Percentiles rank a stretch among this genome's conserved stretches.
Conservation (phyloP, 2,797 vertebrate species). For the Masticophis lateralis region DNA sequence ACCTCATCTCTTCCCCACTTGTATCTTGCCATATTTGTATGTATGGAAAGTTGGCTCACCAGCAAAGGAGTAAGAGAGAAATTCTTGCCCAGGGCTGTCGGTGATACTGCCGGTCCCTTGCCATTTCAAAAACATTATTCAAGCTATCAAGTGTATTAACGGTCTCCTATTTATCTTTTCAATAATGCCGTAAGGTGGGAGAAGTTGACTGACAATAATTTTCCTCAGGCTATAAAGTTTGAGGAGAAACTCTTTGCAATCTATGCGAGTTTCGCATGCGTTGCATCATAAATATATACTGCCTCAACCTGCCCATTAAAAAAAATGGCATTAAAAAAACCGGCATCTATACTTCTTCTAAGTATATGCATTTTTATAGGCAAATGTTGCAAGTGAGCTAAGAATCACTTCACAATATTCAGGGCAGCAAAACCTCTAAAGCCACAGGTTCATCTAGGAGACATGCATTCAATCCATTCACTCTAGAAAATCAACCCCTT, state of each 20-base stretch:
- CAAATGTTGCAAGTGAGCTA: background rate
- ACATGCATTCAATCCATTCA: background rate
- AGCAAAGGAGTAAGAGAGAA: background rate
- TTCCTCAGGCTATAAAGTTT: background rate
- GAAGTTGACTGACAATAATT: background rate
- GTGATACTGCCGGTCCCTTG: background rate
- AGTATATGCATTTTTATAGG: background rate
- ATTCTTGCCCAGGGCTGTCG: background rate
- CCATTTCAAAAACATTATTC: conserved; percentile 3
- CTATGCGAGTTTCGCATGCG: background rate
- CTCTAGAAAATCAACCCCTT: background rate
- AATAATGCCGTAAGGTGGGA: background rate
- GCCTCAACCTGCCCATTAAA: background rate
- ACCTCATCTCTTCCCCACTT: background rate
- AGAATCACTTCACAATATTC: background rate
- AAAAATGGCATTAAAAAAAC: background rate
- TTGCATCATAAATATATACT: background rate
- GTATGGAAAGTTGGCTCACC: background rate
- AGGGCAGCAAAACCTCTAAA: background rate
- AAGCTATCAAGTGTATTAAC: background rate
- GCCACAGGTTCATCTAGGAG: background rate
- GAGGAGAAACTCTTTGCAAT: background rate
- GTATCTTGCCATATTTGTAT: background rate
- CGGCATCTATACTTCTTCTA: background rate
- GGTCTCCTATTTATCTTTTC: background rate